Evolutionary conservation across 2,797 vertebrate species (phyloP).

Genomic region (Jordanella pulchra): DNA sequence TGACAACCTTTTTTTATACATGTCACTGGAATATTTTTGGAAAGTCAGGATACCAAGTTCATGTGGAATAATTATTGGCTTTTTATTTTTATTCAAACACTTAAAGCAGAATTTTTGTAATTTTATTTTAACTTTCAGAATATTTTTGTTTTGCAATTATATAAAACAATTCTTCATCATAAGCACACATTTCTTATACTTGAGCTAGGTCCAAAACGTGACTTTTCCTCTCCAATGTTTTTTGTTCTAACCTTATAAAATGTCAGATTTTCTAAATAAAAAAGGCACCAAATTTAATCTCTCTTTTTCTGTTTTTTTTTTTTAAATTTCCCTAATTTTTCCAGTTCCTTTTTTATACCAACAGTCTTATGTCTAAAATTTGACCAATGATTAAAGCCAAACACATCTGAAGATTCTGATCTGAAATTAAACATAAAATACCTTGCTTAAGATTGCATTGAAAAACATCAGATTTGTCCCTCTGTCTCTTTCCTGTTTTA

Average conservation of each 20-base stretch:
- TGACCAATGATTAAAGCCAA: not conserved
- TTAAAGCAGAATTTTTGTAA: no score
- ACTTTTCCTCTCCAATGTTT: not conserved
- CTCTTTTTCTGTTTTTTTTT: not conserved
- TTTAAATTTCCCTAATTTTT: not conserved
- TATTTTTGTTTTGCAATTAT: not conserved
- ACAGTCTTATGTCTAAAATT: not conserved
- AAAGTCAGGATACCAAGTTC: not conserved
- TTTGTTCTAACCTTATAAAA: not conserved
- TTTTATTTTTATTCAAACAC: not conserved
- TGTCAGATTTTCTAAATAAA: not conserved
- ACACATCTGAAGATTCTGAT: not conserved
- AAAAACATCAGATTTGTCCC: not conserved
- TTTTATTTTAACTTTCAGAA: not conserved
- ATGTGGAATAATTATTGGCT: not conserved
- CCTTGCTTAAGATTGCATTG: not conserved
- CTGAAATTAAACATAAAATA: not conserved
- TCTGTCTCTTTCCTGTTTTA: slow-evolving; percentile 3
- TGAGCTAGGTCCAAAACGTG: not conserved
- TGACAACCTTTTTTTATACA: not conserved
- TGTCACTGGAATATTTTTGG: not conserved
- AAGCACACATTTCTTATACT: not conserved
- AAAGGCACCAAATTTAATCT: not conserved
- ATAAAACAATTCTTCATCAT: not conserved
- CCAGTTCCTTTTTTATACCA: not conserved